Evolutionary conservation across 2,888 invertebrate species (phyloP).

Genomic region (Microdon myrmicae): DNA sequence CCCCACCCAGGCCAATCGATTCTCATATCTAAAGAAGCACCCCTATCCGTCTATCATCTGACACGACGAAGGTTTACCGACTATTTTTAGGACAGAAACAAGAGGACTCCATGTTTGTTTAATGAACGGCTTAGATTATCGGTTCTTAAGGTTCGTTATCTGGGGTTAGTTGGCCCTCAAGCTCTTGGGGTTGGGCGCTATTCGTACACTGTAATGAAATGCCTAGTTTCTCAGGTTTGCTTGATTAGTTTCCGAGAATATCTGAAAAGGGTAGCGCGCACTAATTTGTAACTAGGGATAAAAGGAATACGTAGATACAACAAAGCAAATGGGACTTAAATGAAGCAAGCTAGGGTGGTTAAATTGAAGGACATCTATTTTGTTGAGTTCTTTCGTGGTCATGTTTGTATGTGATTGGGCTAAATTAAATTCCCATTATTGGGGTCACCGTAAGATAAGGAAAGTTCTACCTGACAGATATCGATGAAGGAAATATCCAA

Average conservation of each 20-base stretch:
- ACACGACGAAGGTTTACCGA: too few relatives aligned
- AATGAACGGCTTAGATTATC: constrained; percentile 25
- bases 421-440: constrained; percentile 47
- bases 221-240: constrained; percentile 50
- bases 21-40: too few relatives aligned
- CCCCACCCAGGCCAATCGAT: too few relatives aligned
- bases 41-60: too few relatives aligned
- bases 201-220: constrained; percentile 37
- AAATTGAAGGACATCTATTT: constrained; percentile 37
- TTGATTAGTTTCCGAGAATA: constrained; percentile 10
- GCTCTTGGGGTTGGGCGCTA: constrained; percentile 2
- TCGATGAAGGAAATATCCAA: constrained; percentile 31
- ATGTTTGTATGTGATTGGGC: constrained; percentile 21
- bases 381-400: constrained; percentile 1
- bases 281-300: constrained; percentile 27
- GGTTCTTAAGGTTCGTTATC: constrained; percentile 8
- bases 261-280: constrained; percentile 12
- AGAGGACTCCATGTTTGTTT: too few relatives aligned
- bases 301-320: constrained; percentile 8
- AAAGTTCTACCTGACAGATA: constrained; percentile 15
- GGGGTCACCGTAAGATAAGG: constrained; percentile 37
- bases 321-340: constrained; percentile 2
- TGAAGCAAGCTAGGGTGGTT: constrained; percentile 25
- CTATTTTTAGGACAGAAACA: constrained; percentile 24
- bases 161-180: constrained; percentile 2